Evolutionary conservation across 2,888 invertebrate genomes (phyloP).

Genomic region (Drosophila paranaensis): DNA sequence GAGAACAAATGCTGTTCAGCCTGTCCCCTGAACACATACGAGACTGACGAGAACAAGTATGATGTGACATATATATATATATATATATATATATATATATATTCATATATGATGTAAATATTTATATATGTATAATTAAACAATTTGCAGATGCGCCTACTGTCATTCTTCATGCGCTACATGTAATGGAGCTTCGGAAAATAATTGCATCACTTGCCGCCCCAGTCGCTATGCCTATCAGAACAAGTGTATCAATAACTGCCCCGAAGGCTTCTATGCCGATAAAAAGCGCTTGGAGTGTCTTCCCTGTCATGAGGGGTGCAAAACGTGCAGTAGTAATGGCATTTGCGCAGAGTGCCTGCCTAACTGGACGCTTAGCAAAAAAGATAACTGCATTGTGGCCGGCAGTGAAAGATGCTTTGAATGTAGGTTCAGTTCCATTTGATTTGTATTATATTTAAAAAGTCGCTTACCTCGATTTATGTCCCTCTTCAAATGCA

Average conservation of each 20-base stretch:
- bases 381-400: slow-evolving; percentile 90
- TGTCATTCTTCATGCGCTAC: slow-evolving; percentile 93
- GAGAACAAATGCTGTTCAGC: slow-evolving; percentile 93
- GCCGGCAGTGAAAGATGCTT: slow-evolving; percentile 89
- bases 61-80: neutral
- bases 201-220: slow-evolving; percentile 93
- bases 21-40: slow-evolving; percentile 92
- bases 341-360: slow-evolving; percentile 91
- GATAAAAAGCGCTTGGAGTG: slow-evolving; percentile 93
- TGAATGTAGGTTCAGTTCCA: slow-evolving; percentile 85
- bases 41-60: slow-evolving; percentile 93
- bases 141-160: slow-evolving; percentile 88
- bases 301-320: slow-evolving; percentile 91
- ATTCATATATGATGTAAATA: neutral
- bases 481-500: slow-evolving; percentile 82
- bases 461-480: neutral
- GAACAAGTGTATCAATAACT: slow-evolving; percentile 90
- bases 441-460: neutral
- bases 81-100: neutral
- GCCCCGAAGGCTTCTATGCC: slow-evolving; percentile 90
- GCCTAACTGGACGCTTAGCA: slow-evolving; percentile 90
- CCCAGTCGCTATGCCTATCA: slow-evolving; percentile 89
- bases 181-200: slow-evolving; percentile 91
- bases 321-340: slow-evolving; percentile 90
- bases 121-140: neutral